Evolutionary conservation across 2,113 vertebrate species (phyloP).

Genomic region (Pogonocichla stellata): DNA sequence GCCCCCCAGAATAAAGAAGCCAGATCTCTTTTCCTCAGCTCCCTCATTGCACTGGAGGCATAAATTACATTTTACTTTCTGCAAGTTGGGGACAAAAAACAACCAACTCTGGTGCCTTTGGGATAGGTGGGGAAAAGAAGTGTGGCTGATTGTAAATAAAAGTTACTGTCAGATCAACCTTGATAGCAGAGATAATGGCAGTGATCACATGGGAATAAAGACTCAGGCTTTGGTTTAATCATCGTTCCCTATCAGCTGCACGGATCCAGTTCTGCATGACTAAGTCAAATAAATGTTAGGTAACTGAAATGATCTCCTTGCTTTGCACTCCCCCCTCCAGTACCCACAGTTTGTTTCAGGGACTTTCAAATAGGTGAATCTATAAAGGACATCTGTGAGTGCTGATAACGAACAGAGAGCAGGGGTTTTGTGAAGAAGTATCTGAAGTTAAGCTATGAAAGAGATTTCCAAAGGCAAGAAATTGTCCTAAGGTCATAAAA

Average conservation of each 20-base stretch:
- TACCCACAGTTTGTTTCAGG: neutral
- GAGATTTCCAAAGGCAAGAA: neutral
- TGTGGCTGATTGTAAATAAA: slow-evolving; percentile 45
- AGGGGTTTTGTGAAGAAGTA: neutral
- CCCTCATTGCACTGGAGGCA: neutral
- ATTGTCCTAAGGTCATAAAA: neutral
- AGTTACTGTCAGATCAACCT: slow-evolving; percentile 71
- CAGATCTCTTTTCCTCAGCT: neutral
- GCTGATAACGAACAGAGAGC: neutral
- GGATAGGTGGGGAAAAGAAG: neutral
- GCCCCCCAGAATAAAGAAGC: neutral
- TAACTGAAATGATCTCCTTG: slow-evolving; percentile 45
- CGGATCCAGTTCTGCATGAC: slow-evolving; percentile 30
- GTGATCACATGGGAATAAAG: slow-evolving; percentile 50
- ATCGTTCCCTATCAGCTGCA: slow-evolving; percentile 15
- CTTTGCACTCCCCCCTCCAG: neutral
- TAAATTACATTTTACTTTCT: neutral
- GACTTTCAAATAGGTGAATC: neutral
- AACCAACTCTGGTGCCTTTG: neutral
- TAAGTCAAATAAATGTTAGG: slow-evolving; percentile 45
- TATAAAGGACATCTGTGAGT: neutral
- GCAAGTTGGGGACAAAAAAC: neutral
- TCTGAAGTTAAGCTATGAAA: neutral
- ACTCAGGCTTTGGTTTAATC: slow-evolving; percentile 54
- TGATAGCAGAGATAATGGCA: slow-evolving; percentile 60